Evolutionary conservation across 2,797 vertebrate species (phyloP), one percentile per base, ranked within the genome.

Genomic region (Lutjanus argentimaculatus): DNA sequence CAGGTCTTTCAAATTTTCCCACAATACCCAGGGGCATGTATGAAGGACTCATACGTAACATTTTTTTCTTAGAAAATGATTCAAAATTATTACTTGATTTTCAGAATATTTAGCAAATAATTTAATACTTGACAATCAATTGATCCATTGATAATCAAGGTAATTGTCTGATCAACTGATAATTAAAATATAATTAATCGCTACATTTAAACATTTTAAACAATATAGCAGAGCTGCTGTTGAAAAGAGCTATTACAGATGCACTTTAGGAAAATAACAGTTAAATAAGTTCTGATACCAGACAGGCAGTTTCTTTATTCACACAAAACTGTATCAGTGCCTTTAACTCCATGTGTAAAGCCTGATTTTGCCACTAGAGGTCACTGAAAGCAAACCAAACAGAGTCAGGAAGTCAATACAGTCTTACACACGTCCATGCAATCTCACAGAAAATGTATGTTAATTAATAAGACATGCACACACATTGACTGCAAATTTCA

Each of bases 341-440:
- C 8, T 36, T 19, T 4, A 7, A 53, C 6, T 42, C 45, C 1
- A 72, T 57, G 9, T 86, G 86, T 82, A n/a, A 72, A 0, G 3
- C 30, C 67, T 43, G 0, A 56, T 69, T 8, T 43, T 66, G 17
- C 89, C 93, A 90, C 90, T 72, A 87, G 92, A 91, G 85, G 91
- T 79, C 90, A 59, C 77, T 84, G 6, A 67, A 79, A 16, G 4
- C 14, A 11, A 67, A 76, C 7, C 30, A 67, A 65, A 66, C 19
- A 4, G 11, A 63, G 11, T 19, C 7, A 58, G 45, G 2, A 55
- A 1, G 25, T 21, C 22, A 46, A 14, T 7, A 22, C 25, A 15
- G 25, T 4, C 0, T 10, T 0, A 0, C 16, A 9, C 52, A 19
- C 17, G 55, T 49, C 45, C 12, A 40, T 51, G 15, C 17, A 52